These are phyloP conservation scores for Pollenia angustigena DNA, from an alignment of 2,888 invertebrate species.

Conservation along the genomic window DNA sequence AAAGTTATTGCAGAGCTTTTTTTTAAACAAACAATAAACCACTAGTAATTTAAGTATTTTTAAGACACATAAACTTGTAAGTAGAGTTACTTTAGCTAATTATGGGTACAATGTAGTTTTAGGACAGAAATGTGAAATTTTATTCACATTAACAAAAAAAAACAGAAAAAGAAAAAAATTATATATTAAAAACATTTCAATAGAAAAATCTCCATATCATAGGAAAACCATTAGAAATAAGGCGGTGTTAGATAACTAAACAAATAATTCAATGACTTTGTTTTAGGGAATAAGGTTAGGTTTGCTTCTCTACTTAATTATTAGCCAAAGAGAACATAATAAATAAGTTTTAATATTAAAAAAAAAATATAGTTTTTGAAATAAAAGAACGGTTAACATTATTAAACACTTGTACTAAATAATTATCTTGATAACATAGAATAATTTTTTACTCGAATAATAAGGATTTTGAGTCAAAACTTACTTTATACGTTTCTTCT, in stretches of 20 bases:
- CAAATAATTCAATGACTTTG: constrained; percentile 43
- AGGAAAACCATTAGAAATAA: neutral
- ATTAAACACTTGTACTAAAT: neutral
- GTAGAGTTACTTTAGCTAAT: constrained; percentile 48
- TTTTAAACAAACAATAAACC: constrained; percentile 19
- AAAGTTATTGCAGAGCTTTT: constrained; percentile 80
- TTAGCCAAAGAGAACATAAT: neutral
- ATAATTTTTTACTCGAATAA: neutral
- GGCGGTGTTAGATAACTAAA: neutral
- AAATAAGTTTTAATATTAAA: neutral
- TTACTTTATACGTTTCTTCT: neutral
- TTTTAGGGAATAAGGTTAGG: constrained; percentile 56
- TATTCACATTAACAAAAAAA: neutral
- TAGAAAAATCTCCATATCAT: constrained; percentile 67
- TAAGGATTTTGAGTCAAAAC: neutral
- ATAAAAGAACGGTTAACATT: constrained; percentile 3
- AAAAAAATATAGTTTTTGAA: neutral
- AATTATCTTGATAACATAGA: too few relatives aligned
- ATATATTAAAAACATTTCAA: constrained; percentile 50
- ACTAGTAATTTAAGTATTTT: neutral
- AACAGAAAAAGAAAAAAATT: neutral
- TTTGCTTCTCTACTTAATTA: neutral
- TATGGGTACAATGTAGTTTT: constrained; percentile 61
- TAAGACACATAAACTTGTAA: constrained; percentile 18
- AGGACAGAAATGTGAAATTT: neutral